Conservation (phyloP, 1,140 invertebrate genomes). For the Mizuhopecten yessoensis region DNA sequence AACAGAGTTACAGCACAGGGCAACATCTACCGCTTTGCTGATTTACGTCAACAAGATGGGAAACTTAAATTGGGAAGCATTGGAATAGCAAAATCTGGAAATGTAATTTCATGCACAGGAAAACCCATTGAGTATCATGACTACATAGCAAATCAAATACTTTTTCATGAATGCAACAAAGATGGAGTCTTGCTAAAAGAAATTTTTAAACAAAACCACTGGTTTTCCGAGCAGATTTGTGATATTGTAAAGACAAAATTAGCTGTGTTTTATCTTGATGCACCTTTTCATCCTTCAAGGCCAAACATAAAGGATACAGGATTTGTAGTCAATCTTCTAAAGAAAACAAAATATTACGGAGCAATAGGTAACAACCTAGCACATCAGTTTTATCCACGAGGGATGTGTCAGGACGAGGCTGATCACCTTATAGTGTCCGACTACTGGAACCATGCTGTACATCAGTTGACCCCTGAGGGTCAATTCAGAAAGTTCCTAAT, state of each 20-base stretch:
- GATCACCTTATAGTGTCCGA: neutral
- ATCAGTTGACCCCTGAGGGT: neutral
- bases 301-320: neutral
- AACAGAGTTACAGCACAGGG: neutral
- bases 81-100: neutral
- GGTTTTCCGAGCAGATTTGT: neutral
- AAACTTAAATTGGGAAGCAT: neutral
- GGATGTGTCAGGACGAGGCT: neutral
- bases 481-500: neutral
- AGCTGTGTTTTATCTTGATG: neutral
- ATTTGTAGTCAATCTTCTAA: neutral
- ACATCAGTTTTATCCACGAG: neutral
- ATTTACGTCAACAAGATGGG: no score
- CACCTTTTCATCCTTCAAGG: neutral
- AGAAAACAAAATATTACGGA: neutral
- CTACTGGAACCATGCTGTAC: conserved; percentile 21
- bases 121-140: neutral
- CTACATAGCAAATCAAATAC: no score
- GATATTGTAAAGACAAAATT: neutral
- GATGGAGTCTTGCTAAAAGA: neutral
- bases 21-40: neutral
- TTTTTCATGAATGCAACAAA: no score
- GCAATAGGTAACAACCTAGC: neutral
- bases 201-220: no score
- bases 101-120: neutral